Evolutionary conservation across 2,888 invertebrate species (phyloP).

Genomic region (Drosophila lacicola): DNA sequence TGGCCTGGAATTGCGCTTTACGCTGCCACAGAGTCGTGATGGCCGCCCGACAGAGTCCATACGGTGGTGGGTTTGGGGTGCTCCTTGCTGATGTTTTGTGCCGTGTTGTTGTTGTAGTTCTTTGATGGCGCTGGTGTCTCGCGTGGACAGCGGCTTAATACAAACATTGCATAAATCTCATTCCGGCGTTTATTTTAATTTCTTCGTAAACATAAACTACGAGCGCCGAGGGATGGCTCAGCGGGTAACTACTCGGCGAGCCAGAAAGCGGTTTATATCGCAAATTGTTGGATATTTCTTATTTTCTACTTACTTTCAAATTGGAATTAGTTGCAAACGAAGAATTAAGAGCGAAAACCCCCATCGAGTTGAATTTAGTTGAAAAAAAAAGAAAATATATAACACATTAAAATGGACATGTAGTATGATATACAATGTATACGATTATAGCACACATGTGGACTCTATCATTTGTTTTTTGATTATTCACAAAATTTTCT

Average conservation of each 20-base stretch:
- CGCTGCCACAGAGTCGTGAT: slow-evolving; percentile 44
- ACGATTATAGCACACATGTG: not conserved
- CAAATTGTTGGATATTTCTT: slow-evolving; percentile 32
- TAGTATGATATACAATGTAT: not conserved
- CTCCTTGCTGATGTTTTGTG: slow-evolving; percentile 9
- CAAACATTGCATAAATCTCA: slow-evolving; percentile 83
- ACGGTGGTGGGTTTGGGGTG: slow-evolving; percentile 51
- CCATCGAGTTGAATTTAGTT: slow-evolving; percentile 12
- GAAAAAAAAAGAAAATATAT: not conserved
- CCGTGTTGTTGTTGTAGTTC: slow-evolving; percentile 34
- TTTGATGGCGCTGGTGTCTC: slow-evolving; percentile 32
- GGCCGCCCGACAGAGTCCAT: slow-evolving; percentile 29
- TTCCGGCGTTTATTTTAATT: slow-evolving; percentile 83
- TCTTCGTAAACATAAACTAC: slow-evolving; percentile 81
- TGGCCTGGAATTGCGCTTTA: slow-evolving; percentile 61
- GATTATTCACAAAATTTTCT: not conserved
- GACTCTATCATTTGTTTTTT: not conserved
- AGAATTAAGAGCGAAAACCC: slow-evolving; percentile 8
- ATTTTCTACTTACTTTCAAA: slow-evolving; percentile 41
- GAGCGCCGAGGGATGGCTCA: slow-evolving; percentile 70
- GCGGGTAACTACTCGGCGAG: slow-evolving; percentile 25
- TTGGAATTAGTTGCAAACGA: slow-evolving; percentile 23
- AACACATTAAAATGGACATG: not conserved
- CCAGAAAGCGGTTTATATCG: slow-evolving; percentile 37
- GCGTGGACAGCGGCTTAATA: slow-evolving; percentile 77